These are phyloP conservation scores for Taurulus bubalis DNA, from an alignment of 2,113 vertebrate species.

Conservation along the genomic window DNA sequence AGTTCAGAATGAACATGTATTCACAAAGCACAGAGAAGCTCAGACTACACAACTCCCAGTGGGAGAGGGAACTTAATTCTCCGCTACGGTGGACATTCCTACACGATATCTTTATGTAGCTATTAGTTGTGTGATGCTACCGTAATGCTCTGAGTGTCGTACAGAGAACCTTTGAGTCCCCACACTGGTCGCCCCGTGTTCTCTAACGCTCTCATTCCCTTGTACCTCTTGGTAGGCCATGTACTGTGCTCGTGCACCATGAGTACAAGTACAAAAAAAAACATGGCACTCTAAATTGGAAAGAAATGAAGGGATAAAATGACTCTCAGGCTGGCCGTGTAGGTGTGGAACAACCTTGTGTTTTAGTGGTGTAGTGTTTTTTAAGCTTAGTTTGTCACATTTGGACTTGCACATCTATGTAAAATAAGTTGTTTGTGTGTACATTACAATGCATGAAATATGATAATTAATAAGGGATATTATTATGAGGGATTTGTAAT, in stretches of 20 bases:
- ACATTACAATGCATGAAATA: too few species aligned
- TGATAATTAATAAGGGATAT: too few species aligned
- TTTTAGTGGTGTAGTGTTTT: too few species aligned
- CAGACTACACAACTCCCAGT: background rate
- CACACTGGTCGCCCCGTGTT: background rate
- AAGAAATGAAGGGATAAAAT: background rate
- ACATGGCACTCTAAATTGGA: background rate
- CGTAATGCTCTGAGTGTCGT: background rate
- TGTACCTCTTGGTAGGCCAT: background rate
- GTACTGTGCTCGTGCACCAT: background rate
- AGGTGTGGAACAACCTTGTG: constrained; percentile 6
- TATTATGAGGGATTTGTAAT: too few species aligned
- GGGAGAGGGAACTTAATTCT: background rate
- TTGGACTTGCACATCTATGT: too few species aligned
- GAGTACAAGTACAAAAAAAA: background rate
- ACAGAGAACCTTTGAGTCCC: background rate
- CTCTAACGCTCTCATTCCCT: background rate
- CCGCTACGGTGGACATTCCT: background rate
- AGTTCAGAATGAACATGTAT: background rate
- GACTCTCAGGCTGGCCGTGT: constrained; percentile 14
- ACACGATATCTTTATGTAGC: background rate
- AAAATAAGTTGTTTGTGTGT: too few species aligned
- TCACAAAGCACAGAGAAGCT: background rate
- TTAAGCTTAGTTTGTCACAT: too few species aligned
- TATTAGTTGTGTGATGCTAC: too few species aligned